Conservation (phyloP, 2,888 invertebrate genomes). For the Cancer borealis region DNA sequence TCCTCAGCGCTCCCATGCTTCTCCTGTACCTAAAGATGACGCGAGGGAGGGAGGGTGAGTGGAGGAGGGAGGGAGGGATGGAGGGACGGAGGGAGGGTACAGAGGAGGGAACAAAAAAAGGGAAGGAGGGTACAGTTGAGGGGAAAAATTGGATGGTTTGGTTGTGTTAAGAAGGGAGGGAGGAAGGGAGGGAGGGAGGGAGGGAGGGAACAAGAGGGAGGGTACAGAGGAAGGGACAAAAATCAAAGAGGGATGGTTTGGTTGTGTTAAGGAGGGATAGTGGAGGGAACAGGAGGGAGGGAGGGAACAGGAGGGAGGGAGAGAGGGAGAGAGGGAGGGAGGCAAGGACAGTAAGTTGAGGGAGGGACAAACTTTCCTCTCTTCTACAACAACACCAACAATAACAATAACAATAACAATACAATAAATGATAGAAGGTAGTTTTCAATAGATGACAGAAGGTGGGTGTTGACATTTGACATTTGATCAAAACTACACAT, state of each 20-base stretch:
- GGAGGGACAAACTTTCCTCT: too few species aligned
- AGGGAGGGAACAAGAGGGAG: neutral
- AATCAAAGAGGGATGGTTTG: neutral
- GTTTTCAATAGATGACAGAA: too few species aligned
- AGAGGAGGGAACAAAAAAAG: neutral
- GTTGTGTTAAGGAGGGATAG: neutral
- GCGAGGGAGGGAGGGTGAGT: constrained; percentile 53
- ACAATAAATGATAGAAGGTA: too few species aligned
- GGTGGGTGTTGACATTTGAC: too few species aligned
- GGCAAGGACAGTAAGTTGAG: too few species aligned
- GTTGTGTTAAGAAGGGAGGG: neutral
- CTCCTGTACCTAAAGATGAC: constrained; percentile 88
- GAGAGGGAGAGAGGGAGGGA: too few species aligned
- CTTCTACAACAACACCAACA: too few species aligned
- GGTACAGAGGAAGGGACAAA: neutral
- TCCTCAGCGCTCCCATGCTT: constrained; percentile 98
- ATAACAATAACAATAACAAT: too few species aligned
- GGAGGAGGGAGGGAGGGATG: neutral
- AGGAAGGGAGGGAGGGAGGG: neutral
- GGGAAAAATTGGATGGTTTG: too few species aligned
- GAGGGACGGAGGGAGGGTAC: too few species aligned
- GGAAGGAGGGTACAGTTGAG: neutral
- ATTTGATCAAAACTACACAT: too few species aligned
- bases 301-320: neutral
- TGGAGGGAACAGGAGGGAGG: neutral